Percentiles rank a stretch among this genome's conserved stretches.
These are phyloP conservation scores for Cyclophora albipunctata DNA, from an alignment of 2,888 invertebrate species.

Conservation along the genomic window DNA sequence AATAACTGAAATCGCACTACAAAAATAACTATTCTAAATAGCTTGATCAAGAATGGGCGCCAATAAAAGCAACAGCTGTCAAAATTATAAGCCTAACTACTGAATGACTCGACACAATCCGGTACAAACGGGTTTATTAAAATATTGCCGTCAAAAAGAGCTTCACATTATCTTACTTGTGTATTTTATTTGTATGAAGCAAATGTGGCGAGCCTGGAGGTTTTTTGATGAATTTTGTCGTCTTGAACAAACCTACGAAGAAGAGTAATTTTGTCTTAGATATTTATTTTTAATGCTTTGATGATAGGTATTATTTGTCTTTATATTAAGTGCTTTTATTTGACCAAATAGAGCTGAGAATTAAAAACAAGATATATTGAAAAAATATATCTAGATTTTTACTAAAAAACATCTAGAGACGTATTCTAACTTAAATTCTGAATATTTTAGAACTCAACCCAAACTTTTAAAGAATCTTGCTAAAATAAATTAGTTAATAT, in stretches of 20 bases:
- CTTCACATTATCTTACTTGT: conserved; percentile 56
- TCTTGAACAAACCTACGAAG: conserved; percentile 69
- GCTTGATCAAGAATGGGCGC: conserved; percentile 4
- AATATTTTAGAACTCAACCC: too few relatives aligned
- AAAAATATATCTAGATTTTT: too few relatives aligned
- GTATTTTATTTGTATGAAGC: conserved; percentile 69
- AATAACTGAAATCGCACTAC: too few relatives aligned
- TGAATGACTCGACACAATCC: conserved; percentile 30
- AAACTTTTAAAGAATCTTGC: too few relatives aligned
- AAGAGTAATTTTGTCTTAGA: conserved; percentile 39
- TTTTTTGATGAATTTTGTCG: conserved; percentile 66
- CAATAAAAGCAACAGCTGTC: conserved; percentile 11
- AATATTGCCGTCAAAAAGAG: conserved; percentile 35
- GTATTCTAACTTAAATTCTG: too few relatives aligned
- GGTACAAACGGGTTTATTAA: conserved; percentile 26
- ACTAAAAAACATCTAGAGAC: too few relatives aligned
- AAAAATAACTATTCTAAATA: too few relatives aligned
- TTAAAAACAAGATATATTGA: too few relatives aligned
- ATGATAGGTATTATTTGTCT: too few relatives aligned
- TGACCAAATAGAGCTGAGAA: too few relatives aligned
- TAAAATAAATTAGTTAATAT: too few relatives aligned
- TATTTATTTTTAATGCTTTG: conserved; percentile 1
- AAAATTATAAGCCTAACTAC: conserved; percentile 40
- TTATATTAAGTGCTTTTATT: too few relatives aligned
- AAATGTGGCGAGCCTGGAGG: conserved; percentile 67